phyloP scores from a whole-genome alignment of 2,888 invertebrate species.

The Patella depressa region DNA sequence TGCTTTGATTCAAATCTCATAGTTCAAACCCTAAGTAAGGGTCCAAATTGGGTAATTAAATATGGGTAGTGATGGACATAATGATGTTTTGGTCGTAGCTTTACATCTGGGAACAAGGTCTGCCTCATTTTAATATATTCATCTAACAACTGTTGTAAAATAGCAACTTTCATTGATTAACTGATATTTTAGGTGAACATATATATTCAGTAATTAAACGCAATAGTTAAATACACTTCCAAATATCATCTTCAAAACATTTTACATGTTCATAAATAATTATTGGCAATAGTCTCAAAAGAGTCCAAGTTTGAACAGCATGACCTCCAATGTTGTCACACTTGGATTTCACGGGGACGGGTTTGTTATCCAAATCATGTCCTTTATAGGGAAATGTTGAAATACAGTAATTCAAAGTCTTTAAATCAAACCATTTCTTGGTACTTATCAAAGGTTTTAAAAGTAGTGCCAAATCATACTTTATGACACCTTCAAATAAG shows the following conservation, averaged over 20 bases:
- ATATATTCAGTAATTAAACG: constrained; percentile 14
- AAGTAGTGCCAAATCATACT: constrained; percentile 19
- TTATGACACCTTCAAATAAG: constrained; percentile 24
- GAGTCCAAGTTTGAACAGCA: constrained; percentile 28
- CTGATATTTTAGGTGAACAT: constrained; percentile 15
- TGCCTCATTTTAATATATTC: neutral
- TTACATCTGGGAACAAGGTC: neutral
- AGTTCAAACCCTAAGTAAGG: neutral
- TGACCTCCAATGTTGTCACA: constrained; percentile 19
- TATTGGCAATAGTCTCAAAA: constrained; percentile 21
- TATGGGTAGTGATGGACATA: neutral
- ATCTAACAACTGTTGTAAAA: constrained; percentile 11
- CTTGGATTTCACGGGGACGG: neutral
- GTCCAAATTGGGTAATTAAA: neutral
- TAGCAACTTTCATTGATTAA: neutral
- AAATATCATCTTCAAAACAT: constrained; percentile 14
- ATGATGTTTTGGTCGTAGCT: neutral
- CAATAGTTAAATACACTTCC: constrained; percentile 12
- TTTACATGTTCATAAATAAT: constrained; percentile 10
- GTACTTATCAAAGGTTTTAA: constrained; percentile 19
- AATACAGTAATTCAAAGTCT: constrained; percentile 4
- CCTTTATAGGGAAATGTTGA: neutral
- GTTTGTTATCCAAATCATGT: constrained; percentile 12
- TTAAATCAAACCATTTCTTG: constrained; percentile 18
- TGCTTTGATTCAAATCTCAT: constrained; percentile 4